phyloP scores from a whole-genome alignment of 1,140 invertebrate species.

The Diachasma alloeum region DNA sequence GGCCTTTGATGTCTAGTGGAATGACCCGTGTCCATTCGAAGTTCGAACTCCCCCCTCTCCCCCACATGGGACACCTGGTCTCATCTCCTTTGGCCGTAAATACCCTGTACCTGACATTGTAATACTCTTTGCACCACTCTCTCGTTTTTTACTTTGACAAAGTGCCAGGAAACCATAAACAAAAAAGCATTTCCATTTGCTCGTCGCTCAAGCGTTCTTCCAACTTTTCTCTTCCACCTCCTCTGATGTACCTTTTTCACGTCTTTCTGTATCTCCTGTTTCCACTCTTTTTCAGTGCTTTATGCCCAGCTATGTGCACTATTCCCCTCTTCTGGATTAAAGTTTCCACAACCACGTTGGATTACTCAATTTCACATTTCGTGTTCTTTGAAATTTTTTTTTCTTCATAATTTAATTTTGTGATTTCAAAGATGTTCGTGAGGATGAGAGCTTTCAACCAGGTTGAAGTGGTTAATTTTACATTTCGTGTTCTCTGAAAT shows the following conservation, averaged over 20 bases:
- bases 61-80: neutral
- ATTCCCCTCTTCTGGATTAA: neutral
- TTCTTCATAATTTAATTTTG: neutral
- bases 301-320: neutral
- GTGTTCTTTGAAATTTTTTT: neutral
- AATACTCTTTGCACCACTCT: neutral
- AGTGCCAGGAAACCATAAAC: conserved; percentile 31
- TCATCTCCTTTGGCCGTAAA: conserved; percentile 12
- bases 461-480: too few relatives aligned
- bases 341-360: neutral
- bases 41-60: neutral
- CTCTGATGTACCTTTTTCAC: neutral
- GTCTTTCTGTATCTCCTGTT: neutral
- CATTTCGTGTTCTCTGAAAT: too few relatives aligned
- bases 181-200: conserved; percentile 30
- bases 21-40: neutral
- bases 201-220: neutral
- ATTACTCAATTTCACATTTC: neutral
- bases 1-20: conserved; percentile 16
- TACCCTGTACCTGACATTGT: conserved; percentile 26
- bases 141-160: conserved; percentile 22
- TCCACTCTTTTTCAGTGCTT: neutral
- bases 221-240: neutral
- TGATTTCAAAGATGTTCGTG: neutral
- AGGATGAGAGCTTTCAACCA: too few relatives aligned